phyloP scores from a whole-genome alignment of 2,888 invertebrate species.

The Cheilosia grossa region DNA sequence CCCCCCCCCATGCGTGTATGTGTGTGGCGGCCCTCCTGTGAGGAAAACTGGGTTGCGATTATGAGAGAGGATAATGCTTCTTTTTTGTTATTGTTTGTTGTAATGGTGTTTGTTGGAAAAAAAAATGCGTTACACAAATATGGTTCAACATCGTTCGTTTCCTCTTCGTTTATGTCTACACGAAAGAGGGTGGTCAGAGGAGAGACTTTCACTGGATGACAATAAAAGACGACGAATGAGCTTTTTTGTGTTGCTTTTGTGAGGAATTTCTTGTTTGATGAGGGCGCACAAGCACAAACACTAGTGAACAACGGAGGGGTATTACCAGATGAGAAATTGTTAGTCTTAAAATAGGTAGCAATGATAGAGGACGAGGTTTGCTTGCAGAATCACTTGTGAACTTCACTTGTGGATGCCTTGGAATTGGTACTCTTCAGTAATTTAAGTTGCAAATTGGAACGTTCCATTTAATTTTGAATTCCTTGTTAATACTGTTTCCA shows the following conservation, averaged over 20 bases:
- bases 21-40: background rate
- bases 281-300: constrained; percentile 1
- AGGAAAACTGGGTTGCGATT: constrained; percentile 33
- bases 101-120: background rate
- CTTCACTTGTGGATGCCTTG: no score
- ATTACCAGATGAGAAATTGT: constrained; percentile 14
- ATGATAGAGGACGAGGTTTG: no score
- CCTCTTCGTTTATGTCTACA: background rate
- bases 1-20: constrained; percentile 9
- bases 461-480: no score
- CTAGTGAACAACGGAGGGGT: background rate
- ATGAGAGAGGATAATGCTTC: no score
- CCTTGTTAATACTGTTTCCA: no score
- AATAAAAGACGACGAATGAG: constrained; percentile 27
- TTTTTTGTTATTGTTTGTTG: background rate
- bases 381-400: no score
- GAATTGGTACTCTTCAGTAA: no score
- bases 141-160: constrained; percentile 35
- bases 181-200: background rate
- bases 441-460: no score
- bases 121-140: background rate
- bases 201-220: constrained; percentile 39
- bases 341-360: background rate
- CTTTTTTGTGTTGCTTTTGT: constrained; percentile 36
- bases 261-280: constrained; percentile 23